Evolutionary conservation across 1,140 invertebrate genomes (phyloP), one percentile per base, ranked within the genome.

Genomic region (Parapsyche elsis): DNA sequence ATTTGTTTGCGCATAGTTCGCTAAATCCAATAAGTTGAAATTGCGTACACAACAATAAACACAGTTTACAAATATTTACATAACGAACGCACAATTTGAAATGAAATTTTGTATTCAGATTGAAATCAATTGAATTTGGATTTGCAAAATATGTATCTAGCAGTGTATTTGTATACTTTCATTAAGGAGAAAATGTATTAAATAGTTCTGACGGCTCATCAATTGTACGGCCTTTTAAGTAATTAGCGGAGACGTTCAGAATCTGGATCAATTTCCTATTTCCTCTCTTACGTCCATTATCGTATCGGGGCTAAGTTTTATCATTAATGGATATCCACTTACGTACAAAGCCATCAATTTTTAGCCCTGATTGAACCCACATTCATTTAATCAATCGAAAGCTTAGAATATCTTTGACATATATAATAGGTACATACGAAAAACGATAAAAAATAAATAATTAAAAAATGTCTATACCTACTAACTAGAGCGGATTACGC

Each of bases 261-360:
- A 67, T 67, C 64, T 67, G 26, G 64, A 67, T 67, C 64, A 67
- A 67, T 67, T 67, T 67, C 64, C 64, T 23, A 67, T 67, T 67
- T 67, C 64, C 64, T 67, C 64, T 30, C 21, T 26, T 19, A 23
- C 49, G 73, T 53, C 44, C 44, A 76, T 57, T 57, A 57, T 30
- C 24, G 46, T 19, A 57, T 67, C 21, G 57, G 57, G 57, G 57
- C 16, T 61, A 61, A 61, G 57, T 61, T 61, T 61, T 61, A 61
- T 61, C 57, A 19, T 61, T 61, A 61, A 61, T 61, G 57, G 57
- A 16, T 61, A 61, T 61, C 57, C 57, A 61, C 57, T 61, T 61
- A 61, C 57, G 30, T 38, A 38, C 30, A 38, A 4, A 38, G 1
- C 30, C 30, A 38, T 38, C n/a, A n/a, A n/a, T n/a, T n/a, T 38